Evolutionary conservation across 2,113 vertebrate genomes (phyloP), one percentile per base, ranked within the genome.

Genomic region (Anser brachyrhynchus): DNA sequence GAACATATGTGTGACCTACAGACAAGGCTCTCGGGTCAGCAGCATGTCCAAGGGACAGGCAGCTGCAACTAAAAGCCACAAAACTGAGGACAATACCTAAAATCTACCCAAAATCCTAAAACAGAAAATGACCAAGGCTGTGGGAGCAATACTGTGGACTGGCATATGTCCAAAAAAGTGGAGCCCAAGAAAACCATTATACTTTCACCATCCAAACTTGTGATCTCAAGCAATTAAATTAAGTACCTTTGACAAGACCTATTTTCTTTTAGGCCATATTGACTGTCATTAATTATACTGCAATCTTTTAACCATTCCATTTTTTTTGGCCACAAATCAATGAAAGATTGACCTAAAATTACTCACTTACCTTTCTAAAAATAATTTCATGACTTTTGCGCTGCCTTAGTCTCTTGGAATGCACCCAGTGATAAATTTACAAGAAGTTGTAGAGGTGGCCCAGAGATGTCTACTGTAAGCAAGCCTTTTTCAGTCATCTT

Each of bases 151-250:
- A 22, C 1, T 66, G 57, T 0, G 3, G 8, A 25, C 19, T 55
- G 37, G 52, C 65, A 75, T 41, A 3, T 59, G 31, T 64, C 29
- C 55, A 84, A 41, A 75, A 71, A 51, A 58, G 9, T 46, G 46
- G 70, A 89, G 65, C 16, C 61, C 6, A 64, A 90, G 73, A 78
- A 89, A 84, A 77, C 4, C 52, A 29, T 28, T 65, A 33, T 10
- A 39, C 20, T 84, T 92, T 58, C 41, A 91, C 91, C 52, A 87
- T 67, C n/a, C 0, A 3, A 89, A 61, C 54, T 16, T 65, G 12
- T 46, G n/a, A 87, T 82, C 61, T 71, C 44, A 91, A 92, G 87
- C 73, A 95, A 95, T 93, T 83, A 88, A 79, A 85, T 82, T 73
- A 91, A 92, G 65, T 87, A 35, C 31, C 41, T 57, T 75, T 78